Percentiles rank a stretch among this genome's conserved stretches.
phyloP scores from a whole-genome alignment of 2,113 vertebrate genomes.

The Charadrius vociferus region DNA sequence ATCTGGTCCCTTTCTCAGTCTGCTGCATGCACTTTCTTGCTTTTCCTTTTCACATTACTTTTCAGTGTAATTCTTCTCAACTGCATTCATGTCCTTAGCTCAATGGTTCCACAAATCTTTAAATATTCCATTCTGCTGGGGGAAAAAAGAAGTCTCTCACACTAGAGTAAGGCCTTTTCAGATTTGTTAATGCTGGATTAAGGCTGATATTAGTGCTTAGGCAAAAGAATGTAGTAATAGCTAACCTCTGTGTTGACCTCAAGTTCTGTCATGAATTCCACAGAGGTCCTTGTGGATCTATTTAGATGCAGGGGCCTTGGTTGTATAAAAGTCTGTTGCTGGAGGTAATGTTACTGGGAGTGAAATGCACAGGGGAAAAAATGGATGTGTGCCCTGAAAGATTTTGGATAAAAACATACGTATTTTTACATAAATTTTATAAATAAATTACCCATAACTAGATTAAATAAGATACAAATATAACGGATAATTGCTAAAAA shows the following conservation, averaged over 20 bases:
- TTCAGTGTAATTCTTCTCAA: neutral
- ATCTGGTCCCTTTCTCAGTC: slow-evolving; percentile 5
- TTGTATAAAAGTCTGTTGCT: neutral
- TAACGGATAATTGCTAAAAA: neutral
- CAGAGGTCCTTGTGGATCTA: neutral
- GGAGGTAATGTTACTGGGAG: neutral
- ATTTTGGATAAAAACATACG: neutral
- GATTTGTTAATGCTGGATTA: neutral
- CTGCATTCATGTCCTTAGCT: neutral
- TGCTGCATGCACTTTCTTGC: neutral
- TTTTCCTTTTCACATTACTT: neutral
- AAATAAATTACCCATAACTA: neutral
- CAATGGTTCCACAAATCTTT: neutral
- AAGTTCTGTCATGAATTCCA: neutral
- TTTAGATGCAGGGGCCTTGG: neutral
- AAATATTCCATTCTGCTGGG: neutral
- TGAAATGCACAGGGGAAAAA: neutral
- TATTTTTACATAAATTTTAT: neutral
- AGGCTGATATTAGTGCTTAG: neutral
- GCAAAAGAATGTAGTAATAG: neutral
- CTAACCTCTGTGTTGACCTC: neutral
- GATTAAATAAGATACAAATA: neutral
- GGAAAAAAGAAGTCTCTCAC: neutral
- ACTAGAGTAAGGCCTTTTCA: neutral
- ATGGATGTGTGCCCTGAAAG: neutral